Percentiles rank a stretch among this genome's conserved stretches.
Evolutionary conservation across 2,888 invertebrate species (phyloP).

Genomic region (Lampropteryx suffumata): DNA sequence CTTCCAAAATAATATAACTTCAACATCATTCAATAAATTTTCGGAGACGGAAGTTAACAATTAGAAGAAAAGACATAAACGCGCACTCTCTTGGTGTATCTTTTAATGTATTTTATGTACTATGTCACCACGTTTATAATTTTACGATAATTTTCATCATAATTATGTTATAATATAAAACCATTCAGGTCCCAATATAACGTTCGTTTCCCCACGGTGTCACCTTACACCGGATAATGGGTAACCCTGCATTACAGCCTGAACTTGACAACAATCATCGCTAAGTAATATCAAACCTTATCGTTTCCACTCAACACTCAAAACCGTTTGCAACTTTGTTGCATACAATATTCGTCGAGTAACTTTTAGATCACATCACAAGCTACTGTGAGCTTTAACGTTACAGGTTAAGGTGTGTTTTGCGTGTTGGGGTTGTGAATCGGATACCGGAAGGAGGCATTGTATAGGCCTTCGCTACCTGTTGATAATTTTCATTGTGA

Average conservation of each 20-base stretch:
- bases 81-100: slow-evolving; percentile 35
- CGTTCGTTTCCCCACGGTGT: slow-evolving; percentile 74
- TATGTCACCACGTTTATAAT: background rate
- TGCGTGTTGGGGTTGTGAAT: slow-evolving; percentile 30
- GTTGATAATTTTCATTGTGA: slow-evolving; percentile 76
- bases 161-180: slow-evolving; percentile 26
- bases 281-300: slow-evolving; percentile 38
- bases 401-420: slow-evolving; percentile 37
- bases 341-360: slow-evolving; percentile 36
- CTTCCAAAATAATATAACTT: background rate
- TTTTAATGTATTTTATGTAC: background rate
- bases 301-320: slow-evolving; percentile 26
- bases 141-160: background rate
- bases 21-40: too few species aligned
- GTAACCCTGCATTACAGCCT: slow-evolving; percentile 61
- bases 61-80: slow-evolving; percentile 58
- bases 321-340: slow-evolving; percentile 33
- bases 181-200: slow-evolving; percentile 52
- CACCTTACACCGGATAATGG: slow-evolving; percentile 74
- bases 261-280: slow-evolving; percentile 39
- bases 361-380: slow-evolving; percentile 33
- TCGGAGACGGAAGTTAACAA: background rate
- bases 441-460: slow-evolving; percentile 76
- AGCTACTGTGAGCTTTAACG: slow-evolving; percentile 36
- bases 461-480: slow-evolving; percentile 74